Conservation (phyloP, 1,140 invertebrate genomes). For the Drosophila takahashii region DNA sequence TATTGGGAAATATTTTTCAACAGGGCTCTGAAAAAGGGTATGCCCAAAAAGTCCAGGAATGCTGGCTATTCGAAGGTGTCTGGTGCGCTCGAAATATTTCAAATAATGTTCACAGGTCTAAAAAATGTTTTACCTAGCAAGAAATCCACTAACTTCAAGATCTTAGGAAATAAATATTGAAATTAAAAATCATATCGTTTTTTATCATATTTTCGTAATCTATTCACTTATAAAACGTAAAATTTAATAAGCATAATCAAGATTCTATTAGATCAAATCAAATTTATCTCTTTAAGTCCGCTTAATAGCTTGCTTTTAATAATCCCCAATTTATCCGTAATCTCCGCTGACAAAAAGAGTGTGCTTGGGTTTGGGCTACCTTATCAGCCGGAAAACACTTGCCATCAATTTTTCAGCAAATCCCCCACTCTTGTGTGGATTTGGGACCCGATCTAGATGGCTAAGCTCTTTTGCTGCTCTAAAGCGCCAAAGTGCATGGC, state of each 20-base stretch:
- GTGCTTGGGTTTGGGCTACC: background rate
- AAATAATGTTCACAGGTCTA: background rate
- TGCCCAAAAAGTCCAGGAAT: constrained; percentile 17
- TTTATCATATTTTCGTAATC: too few species aligned
- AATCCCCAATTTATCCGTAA: constrained; percentile 1
- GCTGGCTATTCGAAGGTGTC: constrained; percentile 7
- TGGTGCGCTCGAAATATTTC: background rate
- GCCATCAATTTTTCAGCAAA: constrained; percentile 47
- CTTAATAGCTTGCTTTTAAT: background rate
- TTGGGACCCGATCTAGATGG: constrained; percentile 34
- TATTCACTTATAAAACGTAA: too few species aligned
- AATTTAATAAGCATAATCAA: background rate
- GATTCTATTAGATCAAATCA: too few species aligned
- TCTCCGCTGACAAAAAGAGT: constrained; percentile 12
- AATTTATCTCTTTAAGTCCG: background rate
- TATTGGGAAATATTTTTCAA: constrained; percentile 70
- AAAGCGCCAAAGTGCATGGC: constrained; percentile 43
- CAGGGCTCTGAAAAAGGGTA: constrained; percentile 28
- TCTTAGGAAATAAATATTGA: background rate
- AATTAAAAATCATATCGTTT: too few species aligned
- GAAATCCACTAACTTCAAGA: background rate
- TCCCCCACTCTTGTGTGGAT: constrained; percentile 30
- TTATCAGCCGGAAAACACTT: constrained; percentile 7
- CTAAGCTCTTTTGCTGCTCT: background rate
- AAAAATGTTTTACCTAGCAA: background rate